A percentile compares a stretch with the other conserved stretches of the same genome.
These are phyloP conservation scores for Petrocephalus schoutedeni DNA, from an alignment of 2,797 vertebrate species.

Conservation along the genomic window DNA sequence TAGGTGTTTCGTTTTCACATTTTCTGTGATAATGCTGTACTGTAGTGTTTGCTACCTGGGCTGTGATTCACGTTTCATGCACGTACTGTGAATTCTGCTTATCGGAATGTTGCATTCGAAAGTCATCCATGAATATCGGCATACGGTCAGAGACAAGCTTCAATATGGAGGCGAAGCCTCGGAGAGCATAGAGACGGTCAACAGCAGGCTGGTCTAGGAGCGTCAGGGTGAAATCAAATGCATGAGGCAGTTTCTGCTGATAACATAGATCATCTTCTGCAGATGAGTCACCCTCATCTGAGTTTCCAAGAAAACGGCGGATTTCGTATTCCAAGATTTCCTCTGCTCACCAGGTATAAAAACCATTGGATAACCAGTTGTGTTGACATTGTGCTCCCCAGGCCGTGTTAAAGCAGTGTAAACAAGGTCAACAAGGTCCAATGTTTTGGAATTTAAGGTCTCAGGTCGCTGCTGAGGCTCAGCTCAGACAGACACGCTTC, in stretches of 20 bases:
- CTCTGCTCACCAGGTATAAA: neutral
- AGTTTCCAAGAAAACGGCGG: neutral
- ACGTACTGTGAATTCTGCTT: neutral
- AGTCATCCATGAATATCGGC: neutral
- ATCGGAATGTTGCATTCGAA: neutral
- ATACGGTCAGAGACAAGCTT: neutral
- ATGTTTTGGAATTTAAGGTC: neutral
- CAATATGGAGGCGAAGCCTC: neutral
- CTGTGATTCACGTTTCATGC: neutral
- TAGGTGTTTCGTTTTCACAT: neutral
- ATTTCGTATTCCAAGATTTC: neutral
- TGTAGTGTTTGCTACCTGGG: neutral
- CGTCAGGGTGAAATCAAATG: neutral
- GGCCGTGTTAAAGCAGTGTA: neutral
- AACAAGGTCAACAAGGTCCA: neutral
- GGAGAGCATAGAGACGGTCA: neutral
- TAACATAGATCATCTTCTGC: neutral
- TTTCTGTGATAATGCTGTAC: neutral
- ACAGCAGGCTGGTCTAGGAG: neutral
- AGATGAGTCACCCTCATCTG: neutral
- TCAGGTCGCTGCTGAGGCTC: neutral
- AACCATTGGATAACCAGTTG: neutral
- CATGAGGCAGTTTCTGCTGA: neutral
- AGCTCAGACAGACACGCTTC: neutral
- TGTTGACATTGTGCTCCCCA: neutral